These are phyloP conservation scores for Omphaloscelis lunosa DNA, from an alignment of 2,888 invertebrate genomes.

Conservation along the genomic window DNA sequence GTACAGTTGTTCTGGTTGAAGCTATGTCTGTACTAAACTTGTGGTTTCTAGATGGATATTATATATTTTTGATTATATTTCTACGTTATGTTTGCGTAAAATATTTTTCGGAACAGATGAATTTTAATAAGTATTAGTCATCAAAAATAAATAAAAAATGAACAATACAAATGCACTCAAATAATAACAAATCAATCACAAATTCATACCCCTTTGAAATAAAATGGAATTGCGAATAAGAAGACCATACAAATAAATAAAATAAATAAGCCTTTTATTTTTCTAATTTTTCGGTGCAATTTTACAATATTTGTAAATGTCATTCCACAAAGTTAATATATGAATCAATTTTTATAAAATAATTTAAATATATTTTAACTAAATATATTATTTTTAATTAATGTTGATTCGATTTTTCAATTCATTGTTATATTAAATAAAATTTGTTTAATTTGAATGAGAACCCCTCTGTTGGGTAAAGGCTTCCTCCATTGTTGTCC, in stretches of 20 bases:
- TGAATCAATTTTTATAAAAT: too few relatives aligned
- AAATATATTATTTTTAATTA: too few relatives aligned
- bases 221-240: not conserved
- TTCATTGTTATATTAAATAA: too few relatives aligned
- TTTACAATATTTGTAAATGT: too few relatives aligned
- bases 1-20: constrained; percentile 43
- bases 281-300: too few relatives aligned
- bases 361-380: too few relatives aligned
- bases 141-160: constrained; percentile 9
- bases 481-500: too few relatives aligned
- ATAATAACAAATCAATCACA: not conserved
- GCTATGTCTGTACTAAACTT: constrained; percentile 15
- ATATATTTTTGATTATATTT: constrained; percentile 4
- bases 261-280: too few relatives aligned
- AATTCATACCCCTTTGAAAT: not conserved
- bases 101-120: not conserved
- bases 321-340: too few relatives aligned
- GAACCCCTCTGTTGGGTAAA: too few relatives aligned
- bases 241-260: not conserved
- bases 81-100: not conserved
- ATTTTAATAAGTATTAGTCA: not conserved
- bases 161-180: not conserved
- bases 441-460: too few relatives aligned
- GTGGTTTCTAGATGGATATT: constrained; percentile 7
- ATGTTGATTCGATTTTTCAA: too few relatives aligned